Evolutionary conservation across 2,797 vertebrate genomes (phyloP).

Genomic region (Notoglanidium macrostoma): DNA sequence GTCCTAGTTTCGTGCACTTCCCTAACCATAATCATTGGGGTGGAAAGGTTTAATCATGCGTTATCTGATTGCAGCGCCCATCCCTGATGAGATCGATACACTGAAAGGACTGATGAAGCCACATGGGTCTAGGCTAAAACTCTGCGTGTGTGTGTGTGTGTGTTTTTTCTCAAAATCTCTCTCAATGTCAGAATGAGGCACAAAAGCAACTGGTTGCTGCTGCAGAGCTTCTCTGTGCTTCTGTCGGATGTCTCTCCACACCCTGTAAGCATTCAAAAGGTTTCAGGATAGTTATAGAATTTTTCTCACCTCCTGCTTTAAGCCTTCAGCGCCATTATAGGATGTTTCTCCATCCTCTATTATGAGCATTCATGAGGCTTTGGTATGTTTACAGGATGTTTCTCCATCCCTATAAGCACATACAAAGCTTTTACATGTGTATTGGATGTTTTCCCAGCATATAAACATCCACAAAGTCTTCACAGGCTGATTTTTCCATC

Average conservation of each 20-base stretch:
- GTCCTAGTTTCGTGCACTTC: background rate
- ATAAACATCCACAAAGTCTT: background rate
- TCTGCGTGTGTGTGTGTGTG: no score
- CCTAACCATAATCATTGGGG: conserved; percentile 17
- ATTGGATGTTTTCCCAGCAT: background rate
- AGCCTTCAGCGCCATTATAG: background rate
- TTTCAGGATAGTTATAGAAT: background rate
- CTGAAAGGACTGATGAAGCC: conserved; percentile 12
- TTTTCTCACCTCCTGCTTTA: background rate
- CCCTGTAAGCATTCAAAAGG: background rate
- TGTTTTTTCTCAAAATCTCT: background rate
- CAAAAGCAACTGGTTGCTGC: conserved; percentile 23
- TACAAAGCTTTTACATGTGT: background rate
- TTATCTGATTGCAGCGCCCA: conserved; percentile 27
- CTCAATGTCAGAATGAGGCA: background rate
- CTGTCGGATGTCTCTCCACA: background rate
- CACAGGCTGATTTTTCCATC: background rate
- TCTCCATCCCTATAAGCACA: background rate
- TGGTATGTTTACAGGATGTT: background rate
- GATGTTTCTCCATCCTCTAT: background rate
- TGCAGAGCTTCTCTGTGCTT: background rate
- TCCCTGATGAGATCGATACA: conserved; percentile 9
- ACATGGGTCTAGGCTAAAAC: background rate
- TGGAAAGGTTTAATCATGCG: conserved; percentile 26
- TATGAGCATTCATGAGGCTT: background rate